Conservation (phyloP, 2,888 invertebrate species). For the Hyposoter didymator region DNA sequence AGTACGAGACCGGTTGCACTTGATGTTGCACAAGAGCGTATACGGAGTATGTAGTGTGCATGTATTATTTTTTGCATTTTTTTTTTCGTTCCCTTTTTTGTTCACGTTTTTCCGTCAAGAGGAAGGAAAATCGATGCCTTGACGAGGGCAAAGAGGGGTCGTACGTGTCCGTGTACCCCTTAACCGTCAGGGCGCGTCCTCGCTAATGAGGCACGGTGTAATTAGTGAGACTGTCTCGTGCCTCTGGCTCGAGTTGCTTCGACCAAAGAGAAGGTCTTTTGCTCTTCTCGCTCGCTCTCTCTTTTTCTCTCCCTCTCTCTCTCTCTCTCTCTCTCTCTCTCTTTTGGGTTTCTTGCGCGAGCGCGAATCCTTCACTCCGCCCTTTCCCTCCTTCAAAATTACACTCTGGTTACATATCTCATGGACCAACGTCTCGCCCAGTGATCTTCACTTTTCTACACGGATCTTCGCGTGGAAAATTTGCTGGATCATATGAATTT, state of each 20-base stretch:
- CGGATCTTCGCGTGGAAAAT: not conserved
- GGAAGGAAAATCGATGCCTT: slow-evolving; percentile 78
- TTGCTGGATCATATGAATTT: not conserved
- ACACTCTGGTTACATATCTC: slow-evolving; percentile 1
- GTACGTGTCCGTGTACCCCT: slow-evolving; percentile 77
- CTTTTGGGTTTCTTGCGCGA: slow-evolving; percentile 12
- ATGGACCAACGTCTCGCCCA: not conserved
- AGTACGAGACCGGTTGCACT: slow-evolving; percentile 35
- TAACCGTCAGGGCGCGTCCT: slow-evolving; percentile 77
- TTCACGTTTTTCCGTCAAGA: slow-evolving; percentile 52
- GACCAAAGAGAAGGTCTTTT: slow-evolving; percentile 54
- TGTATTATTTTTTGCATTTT: slow-evolving; percentile 25
- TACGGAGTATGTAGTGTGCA: slow-evolving; percentile 19
- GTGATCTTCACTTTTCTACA: not conserved
- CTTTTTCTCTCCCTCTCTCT: slow-evolving; percentile 12
- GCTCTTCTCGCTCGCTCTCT: slow-evolving; percentile 39
- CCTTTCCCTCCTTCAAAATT: slow-evolving; percentile 35
- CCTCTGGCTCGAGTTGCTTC: slow-evolving; percentile 71
- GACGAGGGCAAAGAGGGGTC: slow-evolving; percentile 78
- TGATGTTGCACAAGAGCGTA: slow-evolving; percentile 43
- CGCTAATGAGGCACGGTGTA: slow-evolving; percentile 84
- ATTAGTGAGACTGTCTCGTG: slow-evolving; percentile 83
- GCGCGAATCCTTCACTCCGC: slow-evolving; percentile 32
- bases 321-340: slow-evolving; percentile 22
- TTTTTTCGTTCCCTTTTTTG: slow-evolving; percentile 40